phyloP scores from a whole-genome alignment of 2,797 vertebrate genomes.

The Allobates femoralis region DNA sequence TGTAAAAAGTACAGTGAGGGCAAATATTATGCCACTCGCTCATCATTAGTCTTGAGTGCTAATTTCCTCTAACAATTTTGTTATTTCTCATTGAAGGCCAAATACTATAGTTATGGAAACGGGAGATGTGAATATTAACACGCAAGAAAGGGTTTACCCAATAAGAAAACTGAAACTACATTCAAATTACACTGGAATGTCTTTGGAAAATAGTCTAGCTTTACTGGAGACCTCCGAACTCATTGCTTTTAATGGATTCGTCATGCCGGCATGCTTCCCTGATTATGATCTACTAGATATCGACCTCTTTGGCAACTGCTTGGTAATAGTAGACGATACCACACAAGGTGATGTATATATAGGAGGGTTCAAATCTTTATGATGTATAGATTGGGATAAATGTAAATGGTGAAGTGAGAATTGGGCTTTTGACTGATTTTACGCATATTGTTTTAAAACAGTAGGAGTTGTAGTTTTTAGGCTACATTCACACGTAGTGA shows the following conservation, averaged over 20 bases:
- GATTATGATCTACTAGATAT: neutral
- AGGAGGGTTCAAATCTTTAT: too few relatives aligned
- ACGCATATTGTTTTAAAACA: too few relatives aligned
- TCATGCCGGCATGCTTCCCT: conserved; percentile 35
- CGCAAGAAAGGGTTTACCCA: conserved; percentile 14
- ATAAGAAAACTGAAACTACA: neutral
- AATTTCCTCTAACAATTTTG: neutral
- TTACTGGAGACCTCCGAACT: neutral
- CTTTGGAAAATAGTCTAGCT: neutral
- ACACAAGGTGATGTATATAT: conserved; percentile 16
- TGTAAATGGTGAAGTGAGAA: too few relatives aligned
- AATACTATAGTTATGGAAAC: neutral
- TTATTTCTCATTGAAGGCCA: conserved; percentile 9
- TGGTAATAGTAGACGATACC: conserved; percentile 9
- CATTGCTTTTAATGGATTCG: conserved; percentile 2
- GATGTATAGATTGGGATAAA: too few relatives aligned
- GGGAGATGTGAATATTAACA: neutral
- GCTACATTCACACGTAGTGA: too few relatives aligned
- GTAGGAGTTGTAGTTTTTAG: too few relatives aligned
- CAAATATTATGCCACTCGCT: too few relatives aligned
- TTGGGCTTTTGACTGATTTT: neutral
- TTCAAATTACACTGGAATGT: neutral
- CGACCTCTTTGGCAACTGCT: conserved; percentile 19
- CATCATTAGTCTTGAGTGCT: too few relatives aligned
- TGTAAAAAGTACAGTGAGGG: too few relatives aligned